Base-by-base conservation (phyloP, 1,140 invertebrate species). In the Helicoverpa armigera region DNA sequence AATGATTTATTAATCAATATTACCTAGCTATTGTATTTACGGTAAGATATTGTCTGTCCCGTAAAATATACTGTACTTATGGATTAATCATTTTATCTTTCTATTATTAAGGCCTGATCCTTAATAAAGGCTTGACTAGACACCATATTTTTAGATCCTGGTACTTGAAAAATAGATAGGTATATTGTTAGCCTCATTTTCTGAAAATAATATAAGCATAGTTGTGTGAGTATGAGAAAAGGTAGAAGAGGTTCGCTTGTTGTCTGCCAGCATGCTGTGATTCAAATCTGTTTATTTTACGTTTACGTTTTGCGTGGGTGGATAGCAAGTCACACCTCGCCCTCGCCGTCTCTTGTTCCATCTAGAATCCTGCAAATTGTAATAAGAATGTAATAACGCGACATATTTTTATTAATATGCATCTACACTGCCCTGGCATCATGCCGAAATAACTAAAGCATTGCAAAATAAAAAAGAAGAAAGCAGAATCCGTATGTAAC, bases 1-100 rank as follows among this genome's bases (percentile, higher is more conserved):
- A 79, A 56, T 74, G 80, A 81, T 81, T 81, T 77, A 77, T 67
- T 54, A 51, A 61, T 58, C 67, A 23, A 60, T 51, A 73, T n/a
- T 63, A 69, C n/a, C 16, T 79, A n/a, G 75, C 31, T 60, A 53
- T 54, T 76, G 43, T 63, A 63, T 48, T 60, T 61, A 60, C 16
- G 14, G 23, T 72, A 54, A 35, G 29, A 43, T 43, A 58, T 63
- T 48, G 56, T 61, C 56, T 50, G 35, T 23, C 35, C 73, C 58
- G 58, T 75, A 75, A 23, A 75, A 61, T 61, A 2, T 14, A 75
- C 18, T 76, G 10, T 63, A 29, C 18, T 61, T 76, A 63, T 63
- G 35, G 43, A 51, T 51, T 63, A 43, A 61, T 51, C 16, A 63
- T 50, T 63, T 76, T 63, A 76, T 76, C 56, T 76, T 63, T 63